Base-by-base conservation (phyloP, 2,888 invertebrate genomes). In the Malacosoma neustria region DNA sequence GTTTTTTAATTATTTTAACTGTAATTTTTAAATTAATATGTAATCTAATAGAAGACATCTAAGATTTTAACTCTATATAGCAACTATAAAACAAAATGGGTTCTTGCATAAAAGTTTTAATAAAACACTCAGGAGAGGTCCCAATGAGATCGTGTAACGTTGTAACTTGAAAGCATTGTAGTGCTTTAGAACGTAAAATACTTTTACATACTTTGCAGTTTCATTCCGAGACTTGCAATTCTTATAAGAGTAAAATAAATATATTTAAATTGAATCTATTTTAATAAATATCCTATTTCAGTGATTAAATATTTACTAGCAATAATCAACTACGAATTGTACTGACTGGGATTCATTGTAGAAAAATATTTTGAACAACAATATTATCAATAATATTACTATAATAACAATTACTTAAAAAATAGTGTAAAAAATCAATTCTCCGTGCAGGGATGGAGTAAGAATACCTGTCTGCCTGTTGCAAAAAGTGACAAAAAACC, bases 71-170 rank as follows among this genome's bases (percentile, higher is more conserved):
- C 22, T 22, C 5, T 9, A 9, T 22, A 13, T 4, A 35, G 32
- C 30, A 36, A 29, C 22, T 33, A 41, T 30, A 32, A 37, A 38
- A 38, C 38, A 36, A 34, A 34, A 30, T 32, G 38, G 35, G 22
- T 5, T 22, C 9, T 34, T n/a, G 35, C 49, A 46, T 41, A 49
- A 59, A 57, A 59, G 51, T 61, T 61, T 57, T 52, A 61, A 53
- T 57, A 61, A 57, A 52, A 52, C 46, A 50, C 43, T 45, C 44
- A 11, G 34, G 40, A 45, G 44, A 48, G 42, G 36, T 57, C 56
- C 61, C 61, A 37, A 5, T 14, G 61, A 50, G 57, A 47, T 54
- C 45, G 45, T 53, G 55, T 50, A 56, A 43, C 43, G 49, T 52
- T 54, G 50, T 51, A 59, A 55, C 49, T 50, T 54, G 50, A 49